Percentiles rank a stretch among this genome's conserved stretches.
These are phyloP conservation scores for Actinostola sp. DNA, from an alignment of 92 coral and sea anemone genomes.

Conservation along the genomic window DNA sequence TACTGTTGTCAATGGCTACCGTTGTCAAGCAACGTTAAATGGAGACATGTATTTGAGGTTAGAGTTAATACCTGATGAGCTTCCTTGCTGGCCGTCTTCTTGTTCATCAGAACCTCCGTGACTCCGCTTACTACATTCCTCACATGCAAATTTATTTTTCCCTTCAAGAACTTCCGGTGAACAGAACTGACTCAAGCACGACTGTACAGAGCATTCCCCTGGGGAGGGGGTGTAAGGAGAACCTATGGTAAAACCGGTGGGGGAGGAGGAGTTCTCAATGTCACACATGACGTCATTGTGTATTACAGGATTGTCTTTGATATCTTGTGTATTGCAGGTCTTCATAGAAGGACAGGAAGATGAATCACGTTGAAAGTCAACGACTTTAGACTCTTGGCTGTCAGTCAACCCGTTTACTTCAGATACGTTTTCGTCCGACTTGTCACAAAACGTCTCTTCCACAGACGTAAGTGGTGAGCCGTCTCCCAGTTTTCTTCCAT, in stretches of 20 bases:
- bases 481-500: slow-evolving; percentile 15
- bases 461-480: background rate
- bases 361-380: no score
- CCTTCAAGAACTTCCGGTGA: slow-evolving; percentile 87
- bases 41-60: background rate
- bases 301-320: no score
- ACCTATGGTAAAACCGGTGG: slow-evolving; percentile 37
- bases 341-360: no score
- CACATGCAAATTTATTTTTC: slow-evolving; percentile 85
- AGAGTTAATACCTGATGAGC: slow-evolving; percentile 16
- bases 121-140: slow-evolving; percentile 65
- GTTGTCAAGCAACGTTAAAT: no score
- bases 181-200: slow-evolving; percentile 87
- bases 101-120: background rate
- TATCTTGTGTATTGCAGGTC: background rate
- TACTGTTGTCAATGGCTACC: no score
- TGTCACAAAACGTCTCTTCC: slow-evolving; percentile 16
- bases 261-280: background rate
- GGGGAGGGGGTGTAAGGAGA: slow-evolving; percentile 59
- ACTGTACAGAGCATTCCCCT: slow-evolving; percentile 80
- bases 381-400: no score
- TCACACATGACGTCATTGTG: no score
- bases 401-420: slow-evolving; percentile 24
- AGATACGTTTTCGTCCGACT: slow-evolving; percentile 30
- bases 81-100: slow-evolving; percentile 28